Percentiles rank a stretch among this genome's conserved stretches.
phyloP scores from a whole-genome alignment of 2,888 invertebrate species.

The Lasioglossum oenotherae region DNA sequence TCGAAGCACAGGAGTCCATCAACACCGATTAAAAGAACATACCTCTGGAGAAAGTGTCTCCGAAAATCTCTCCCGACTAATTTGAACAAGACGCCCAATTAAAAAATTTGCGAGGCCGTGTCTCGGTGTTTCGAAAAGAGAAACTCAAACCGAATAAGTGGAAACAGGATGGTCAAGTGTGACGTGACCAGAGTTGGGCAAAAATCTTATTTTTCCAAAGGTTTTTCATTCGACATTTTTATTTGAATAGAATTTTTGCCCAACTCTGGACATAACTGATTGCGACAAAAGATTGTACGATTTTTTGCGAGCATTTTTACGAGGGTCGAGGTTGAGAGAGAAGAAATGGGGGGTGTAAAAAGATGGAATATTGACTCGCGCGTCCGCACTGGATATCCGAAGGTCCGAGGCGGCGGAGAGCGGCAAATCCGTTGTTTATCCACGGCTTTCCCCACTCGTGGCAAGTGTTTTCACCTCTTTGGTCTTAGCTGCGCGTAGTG shows the following conservation, averaged over 20 bases:
- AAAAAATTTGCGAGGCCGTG: neutral
- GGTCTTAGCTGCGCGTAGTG: slow-evolving; percentile 58
- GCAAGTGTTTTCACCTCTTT: slow-evolving; percentile 72
- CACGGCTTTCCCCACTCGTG: slow-evolving; percentile 74
- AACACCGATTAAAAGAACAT: neutral
- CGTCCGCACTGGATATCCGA: slow-evolving; percentile 23
- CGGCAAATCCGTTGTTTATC: slow-evolving; percentile 63
- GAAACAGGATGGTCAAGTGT: neutral
- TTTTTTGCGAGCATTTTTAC: neutral
- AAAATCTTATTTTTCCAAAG: too few relatives aligned
- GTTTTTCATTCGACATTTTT: too few relatives aligned
- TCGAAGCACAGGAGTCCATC: neutral
- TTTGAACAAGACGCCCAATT: neutral
- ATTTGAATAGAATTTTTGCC: too few relatives aligned
- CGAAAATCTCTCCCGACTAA: neutral
- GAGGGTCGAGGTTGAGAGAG: neutral
- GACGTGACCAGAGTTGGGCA: neutral
- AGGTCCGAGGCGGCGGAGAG: slow-evolving; percentile 20
- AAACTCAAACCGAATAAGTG: neutral
- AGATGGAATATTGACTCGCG: neutral
- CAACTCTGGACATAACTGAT: neutral
- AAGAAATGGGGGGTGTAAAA: neutral
- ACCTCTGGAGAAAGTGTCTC: neutral
- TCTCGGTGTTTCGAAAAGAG: neutral
- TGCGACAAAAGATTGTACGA: neutral